A percentile compares a stretch with the other conserved stretches of the same genome.
phyloP scores from a whole-genome alignment of 2,113 vertebrate genomes.

The Tragelaphus imberbis region DNA sequence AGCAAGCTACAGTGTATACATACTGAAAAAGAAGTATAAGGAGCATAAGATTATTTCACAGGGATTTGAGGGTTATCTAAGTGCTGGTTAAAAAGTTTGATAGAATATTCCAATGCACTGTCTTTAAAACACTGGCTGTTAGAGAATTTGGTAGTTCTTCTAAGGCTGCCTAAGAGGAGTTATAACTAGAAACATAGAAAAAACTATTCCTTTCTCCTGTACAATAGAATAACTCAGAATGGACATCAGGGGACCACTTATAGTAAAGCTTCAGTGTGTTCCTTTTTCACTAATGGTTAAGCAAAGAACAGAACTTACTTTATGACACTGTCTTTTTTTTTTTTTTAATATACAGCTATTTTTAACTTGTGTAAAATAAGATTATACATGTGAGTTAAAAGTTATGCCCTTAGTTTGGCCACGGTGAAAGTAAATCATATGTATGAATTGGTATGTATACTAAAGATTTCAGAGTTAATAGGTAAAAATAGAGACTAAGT shows the following conservation, averaged over 20 bases:
- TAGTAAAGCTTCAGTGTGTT: background rate
- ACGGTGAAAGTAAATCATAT: background rate
- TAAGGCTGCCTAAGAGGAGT: background rate
- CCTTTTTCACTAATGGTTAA: background rate
- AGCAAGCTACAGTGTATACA: background rate
- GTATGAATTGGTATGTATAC: background rate
- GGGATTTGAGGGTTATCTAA: background rate
- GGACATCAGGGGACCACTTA: background rate
- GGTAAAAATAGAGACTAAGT: background rate
- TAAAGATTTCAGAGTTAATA: background rate
- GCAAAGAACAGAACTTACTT: conserved; percentile 10
- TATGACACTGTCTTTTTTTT: background rate
- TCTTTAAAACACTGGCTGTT: background rate
- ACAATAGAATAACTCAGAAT: background rate
- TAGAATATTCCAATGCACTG: background rate
- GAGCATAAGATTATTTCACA: background rate
- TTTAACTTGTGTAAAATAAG: background rate
- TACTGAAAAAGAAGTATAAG: background rate
- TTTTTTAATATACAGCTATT: background rate
- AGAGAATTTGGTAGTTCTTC: background rate
- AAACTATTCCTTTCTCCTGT: background rate
- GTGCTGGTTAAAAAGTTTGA: background rate
- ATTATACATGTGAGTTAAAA: conserved; percentile 33
- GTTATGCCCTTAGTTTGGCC: background rate
- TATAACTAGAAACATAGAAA: background rate